A percentile compares a stretch with the other conserved stretches of the same genome.
Evolutionary conservation across 2,113 vertebrate species (phyloP).

Genomic region (Megaptera novaeangliae): DNA sequence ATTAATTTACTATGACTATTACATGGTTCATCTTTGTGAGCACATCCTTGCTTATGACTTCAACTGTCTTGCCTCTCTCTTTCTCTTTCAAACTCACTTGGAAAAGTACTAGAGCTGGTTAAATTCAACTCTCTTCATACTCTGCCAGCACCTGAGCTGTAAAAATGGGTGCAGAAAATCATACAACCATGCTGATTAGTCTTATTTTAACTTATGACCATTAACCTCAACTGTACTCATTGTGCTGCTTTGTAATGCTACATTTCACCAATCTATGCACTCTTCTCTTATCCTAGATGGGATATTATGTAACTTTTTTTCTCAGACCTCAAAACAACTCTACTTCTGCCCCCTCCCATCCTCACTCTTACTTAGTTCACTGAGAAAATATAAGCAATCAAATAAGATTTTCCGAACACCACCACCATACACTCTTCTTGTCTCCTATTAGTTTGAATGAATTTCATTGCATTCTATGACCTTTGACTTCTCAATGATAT

Average conservation of each 20-base stretch:
- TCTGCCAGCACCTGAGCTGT: background rate
- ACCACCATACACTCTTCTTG: background rate
- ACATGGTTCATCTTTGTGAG: background rate
- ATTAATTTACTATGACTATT: background rate
- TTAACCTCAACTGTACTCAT: background rate
- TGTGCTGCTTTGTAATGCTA: background rate
- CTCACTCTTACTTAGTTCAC: background rate
- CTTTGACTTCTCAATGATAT: background rate
- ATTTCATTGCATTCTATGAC: background rate
- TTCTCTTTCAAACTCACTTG: background rate
- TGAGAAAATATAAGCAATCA: background rate
- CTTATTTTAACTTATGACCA: background rate
- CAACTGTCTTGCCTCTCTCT: background rate
- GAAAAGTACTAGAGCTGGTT: background rate
- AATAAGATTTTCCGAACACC: background rate
- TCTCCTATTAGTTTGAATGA: background rate
- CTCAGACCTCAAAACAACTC: background rate
- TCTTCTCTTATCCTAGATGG: background rate
- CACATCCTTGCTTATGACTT: background rate
- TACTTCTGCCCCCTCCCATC: background rate
- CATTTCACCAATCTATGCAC: background rate
- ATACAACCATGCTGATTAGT: background rate
- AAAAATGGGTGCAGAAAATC: background rate
- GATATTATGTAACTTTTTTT: background rate
- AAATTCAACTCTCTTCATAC: background rate